Evolutionary conservation across 2,888 invertebrate species (phyloP).

Genomic region (Eupithecia pulchellata): DNA sequence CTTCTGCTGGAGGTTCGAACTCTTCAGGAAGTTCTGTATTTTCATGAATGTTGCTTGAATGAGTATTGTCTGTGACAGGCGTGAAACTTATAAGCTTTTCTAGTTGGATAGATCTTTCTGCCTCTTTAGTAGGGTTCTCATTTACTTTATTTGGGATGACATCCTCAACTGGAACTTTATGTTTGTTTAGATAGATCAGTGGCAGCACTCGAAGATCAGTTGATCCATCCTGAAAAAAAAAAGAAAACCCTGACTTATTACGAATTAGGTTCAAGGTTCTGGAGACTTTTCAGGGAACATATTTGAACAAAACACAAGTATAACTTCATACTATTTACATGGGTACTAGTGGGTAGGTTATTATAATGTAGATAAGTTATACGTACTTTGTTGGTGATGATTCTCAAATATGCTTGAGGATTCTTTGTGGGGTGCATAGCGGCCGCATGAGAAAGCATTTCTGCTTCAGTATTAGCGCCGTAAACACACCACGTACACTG

Average conservation of each 20-base stretch:
- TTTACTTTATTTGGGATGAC: conserved; percentile 48
- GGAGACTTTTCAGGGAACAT: background rate
- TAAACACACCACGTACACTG: conserved; percentile 77
- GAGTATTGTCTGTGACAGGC: conserved; percentile 42
- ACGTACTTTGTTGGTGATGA: conserved; percentile 56
- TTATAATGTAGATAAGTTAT: background rate
- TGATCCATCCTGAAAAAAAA: conserved; percentile 68
- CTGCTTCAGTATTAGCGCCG: conserved; percentile 68
- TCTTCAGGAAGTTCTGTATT: conserved; percentile 15
- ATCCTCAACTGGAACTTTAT: conserved; percentile 53
- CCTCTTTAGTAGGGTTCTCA: conserved; percentile 71
- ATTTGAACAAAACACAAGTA: background rate
- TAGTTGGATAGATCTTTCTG: conserved; percentile 72
- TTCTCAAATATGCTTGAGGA: conserved; percentile 73
- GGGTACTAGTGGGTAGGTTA: background rate
- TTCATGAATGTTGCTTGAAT: background rate
- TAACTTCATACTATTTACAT: background rate
- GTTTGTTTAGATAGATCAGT: conserved; percentile 67
- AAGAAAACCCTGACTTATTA: background rate
- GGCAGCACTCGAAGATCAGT: conserved; percentile 67
- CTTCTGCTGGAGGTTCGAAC: conserved; percentile 16
- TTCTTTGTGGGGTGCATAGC: conserved; percentile 72
- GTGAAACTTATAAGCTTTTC: conserved; percentile 71
- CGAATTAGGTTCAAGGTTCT: background rate
- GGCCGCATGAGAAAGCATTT: conserved; percentile 69